Base-by-base conservation (phyloP, 2,113 vertebrate species). In the Cricetomys ansorgei region DNA sequence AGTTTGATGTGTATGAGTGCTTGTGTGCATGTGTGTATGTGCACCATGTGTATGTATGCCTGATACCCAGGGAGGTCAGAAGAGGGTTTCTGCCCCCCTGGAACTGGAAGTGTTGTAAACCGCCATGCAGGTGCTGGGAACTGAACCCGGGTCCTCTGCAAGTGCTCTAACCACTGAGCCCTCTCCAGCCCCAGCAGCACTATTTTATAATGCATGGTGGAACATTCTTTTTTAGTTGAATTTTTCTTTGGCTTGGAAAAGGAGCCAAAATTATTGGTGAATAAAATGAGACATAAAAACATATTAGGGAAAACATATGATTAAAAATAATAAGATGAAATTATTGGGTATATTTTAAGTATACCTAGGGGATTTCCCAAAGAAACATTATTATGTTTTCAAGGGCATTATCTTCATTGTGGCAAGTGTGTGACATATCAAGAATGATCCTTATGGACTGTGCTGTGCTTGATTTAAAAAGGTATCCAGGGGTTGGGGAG, bases 211-310 rank as follows among this genome's bases (percentile, higher is more conserved):
- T 73, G 50, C 9, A 45, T 73, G 65, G 3, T 57, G 23, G 29
- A 95, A 79, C 12, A 90, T 48, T 67, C 34, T 12, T 72, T 85
- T 94, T 94, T 69, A 17, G 27, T 40, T 67, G 13, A 3, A 50
- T 77, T 94, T n/a, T 88, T 53, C 59, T 89, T 88, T 75, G 43
- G 34, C 40, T 91, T 92, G 64, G 69, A 85, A 88, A 85, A 91
- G 81, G 94, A 92, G 17, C 15, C 37, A 59, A 25, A 29, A 12
- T 37, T n/a, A n/a, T n/a, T 73, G 7, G 40, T 53, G 73, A 67
- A 87, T 40, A 81, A 53, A 94, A 0, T 59, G 5, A 21, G 48
- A 89, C 45, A 57, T 76, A 65, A 87, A 85, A 64, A 65, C 34
- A 12, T 80, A 37, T n/a, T 70, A 50, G 40, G 43, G 48, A 88